phyloP scores from a whole-genome alignment of 2,797 vertebrate species.

The Aselliscus stoliczkanus region DNA sequence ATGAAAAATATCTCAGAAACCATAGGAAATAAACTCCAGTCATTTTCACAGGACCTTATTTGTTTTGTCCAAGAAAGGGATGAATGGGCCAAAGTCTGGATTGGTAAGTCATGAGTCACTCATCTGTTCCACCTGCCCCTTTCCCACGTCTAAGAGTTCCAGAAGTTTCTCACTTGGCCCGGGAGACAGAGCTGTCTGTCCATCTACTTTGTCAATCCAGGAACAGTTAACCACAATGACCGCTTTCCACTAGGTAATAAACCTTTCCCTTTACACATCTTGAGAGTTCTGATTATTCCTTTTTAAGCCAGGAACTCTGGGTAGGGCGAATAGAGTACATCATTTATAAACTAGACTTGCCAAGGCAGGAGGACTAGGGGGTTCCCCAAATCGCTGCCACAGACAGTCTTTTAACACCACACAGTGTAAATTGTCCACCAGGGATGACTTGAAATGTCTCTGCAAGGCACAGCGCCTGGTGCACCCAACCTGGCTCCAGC shows the following conservation, averaged over 20 bases:
- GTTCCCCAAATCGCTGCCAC: conserved; percentile 71
- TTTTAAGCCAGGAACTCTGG: conserved; percentile 75
- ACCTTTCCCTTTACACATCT: conserved; percentile 71
- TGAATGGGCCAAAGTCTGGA: not conserved
- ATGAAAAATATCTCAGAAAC: not conserved
- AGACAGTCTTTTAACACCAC: conserved; percentile 79
- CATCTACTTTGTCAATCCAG: conserved; percentile 53
- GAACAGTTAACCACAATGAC: conserved; percentile 43
- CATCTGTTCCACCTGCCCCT: not conserved
- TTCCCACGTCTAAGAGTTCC: not conserved
- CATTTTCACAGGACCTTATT: not conserved
- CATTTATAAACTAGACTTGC: conserved; percentile 77
- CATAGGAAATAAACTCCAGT: not conserved
- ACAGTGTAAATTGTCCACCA: conserved; percentile 79
- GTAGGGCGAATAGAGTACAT: conserved; percentile 67
- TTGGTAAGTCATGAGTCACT: not conserved
- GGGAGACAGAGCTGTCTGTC: not conserved
- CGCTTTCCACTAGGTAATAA: conserved; percentile 58
- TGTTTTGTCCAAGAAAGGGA: conserved; percentile 32
- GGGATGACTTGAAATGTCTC: conserved; percentile 80
- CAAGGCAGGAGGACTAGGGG: conserved; percentile 70
- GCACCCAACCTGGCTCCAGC: conserved; percentile 74
- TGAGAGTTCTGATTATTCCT: conserved; percentile 74
- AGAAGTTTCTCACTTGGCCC: not conserved
- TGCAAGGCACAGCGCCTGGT: conserved; percentile 69